Conservation (phyloP, 2,888 invertebrate species). For the Hyles lineata region DNA sequence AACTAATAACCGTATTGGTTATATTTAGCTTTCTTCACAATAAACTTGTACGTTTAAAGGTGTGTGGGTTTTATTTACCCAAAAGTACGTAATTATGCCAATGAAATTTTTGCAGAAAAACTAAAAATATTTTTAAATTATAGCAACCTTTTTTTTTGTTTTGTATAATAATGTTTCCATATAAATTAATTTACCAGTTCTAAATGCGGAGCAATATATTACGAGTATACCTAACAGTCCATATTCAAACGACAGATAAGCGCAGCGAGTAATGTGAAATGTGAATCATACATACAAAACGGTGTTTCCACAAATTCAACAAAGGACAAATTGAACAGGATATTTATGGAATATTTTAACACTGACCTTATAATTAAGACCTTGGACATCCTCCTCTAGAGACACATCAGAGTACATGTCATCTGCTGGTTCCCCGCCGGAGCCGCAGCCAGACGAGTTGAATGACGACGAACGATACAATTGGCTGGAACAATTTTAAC, state of each 20-base stretch:
- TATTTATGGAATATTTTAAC: not conserved
- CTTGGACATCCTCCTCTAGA: constrained; percentile 96
- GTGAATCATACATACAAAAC: not conserved
- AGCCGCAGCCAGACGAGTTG: constrained; percentile 96
- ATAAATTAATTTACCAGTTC: too few species aligned
- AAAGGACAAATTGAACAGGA: not conserved
- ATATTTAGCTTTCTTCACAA: not conserved
- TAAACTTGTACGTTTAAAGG: not conserved
- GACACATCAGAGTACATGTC: constrained; percentile 98
- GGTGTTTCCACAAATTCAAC: not conserved
- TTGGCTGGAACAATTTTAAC: constrained; percentile 87
- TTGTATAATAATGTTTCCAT: too few species aligned
- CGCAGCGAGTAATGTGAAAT: not conserved
- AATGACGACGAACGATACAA: constrained; percentile 96
- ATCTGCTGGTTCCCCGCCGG: constrained; percentile 96
- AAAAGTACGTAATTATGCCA: too few species aligned
- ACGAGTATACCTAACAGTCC: too few species aligned
- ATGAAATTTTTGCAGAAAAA: not conserved
- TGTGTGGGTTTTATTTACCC: too few species aligned
- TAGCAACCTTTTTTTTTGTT: too few species aligned
- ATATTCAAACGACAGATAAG: too few species aligned
- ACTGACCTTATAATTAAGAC: constrained; percentile 95
- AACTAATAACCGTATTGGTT: not conserved
- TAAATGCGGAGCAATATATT: too few species aligned
- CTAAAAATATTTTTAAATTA: not conserved